Percentiles rank a stretch among this genome's conserved stretches.
Conservation (phyloP, 1,140 invertebrate genomes). For the Caenorhabditis tropicalis region DNA sequence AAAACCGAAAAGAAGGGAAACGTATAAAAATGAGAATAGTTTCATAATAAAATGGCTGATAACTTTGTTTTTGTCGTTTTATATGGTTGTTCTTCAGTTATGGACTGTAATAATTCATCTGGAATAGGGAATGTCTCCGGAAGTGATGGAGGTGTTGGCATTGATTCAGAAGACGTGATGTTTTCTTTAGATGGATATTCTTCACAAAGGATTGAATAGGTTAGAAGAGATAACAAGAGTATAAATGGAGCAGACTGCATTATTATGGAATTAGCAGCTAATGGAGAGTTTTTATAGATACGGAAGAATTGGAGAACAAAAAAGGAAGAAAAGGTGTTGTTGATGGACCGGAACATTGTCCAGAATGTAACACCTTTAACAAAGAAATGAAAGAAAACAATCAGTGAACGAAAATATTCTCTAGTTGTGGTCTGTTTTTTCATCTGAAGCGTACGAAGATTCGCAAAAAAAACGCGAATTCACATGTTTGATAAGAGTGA, state of each 20-base stretch:
- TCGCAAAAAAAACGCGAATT: too few species aligned
- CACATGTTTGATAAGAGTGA: too few species aligned
- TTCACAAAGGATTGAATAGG: background rate
- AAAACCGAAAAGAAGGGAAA: too few species aligned
- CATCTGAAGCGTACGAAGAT: too few species aligned
- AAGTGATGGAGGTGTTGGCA: background rate
- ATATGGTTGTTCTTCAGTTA: background rate
- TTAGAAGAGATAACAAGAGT: background rate
- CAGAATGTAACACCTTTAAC: background rate
- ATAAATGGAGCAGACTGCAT: background rate
- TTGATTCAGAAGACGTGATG: background rate
- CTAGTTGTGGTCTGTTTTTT: too few species aligned
- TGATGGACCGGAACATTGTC: background rate
- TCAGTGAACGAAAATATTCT: too few species aligned
- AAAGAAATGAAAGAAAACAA: background rate
- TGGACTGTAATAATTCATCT: background rate
- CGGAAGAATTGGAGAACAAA: too few species aligned
- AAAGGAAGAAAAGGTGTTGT: background rate
- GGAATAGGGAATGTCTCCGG: background rate
- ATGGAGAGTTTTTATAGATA: too few species aligned
- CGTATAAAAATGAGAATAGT: too few species aligned
- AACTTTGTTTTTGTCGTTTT: slow-evolving; percentile 5
- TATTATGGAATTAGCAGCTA: background rate
- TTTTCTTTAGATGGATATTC: background rate
- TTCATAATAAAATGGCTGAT: background rate